Percentiles rank a stretch among this genome's conserved stretches.
Conservation (phyloP, 2,113 vertebrate genomes). For the Hippocampus mohnikei region DNA sequence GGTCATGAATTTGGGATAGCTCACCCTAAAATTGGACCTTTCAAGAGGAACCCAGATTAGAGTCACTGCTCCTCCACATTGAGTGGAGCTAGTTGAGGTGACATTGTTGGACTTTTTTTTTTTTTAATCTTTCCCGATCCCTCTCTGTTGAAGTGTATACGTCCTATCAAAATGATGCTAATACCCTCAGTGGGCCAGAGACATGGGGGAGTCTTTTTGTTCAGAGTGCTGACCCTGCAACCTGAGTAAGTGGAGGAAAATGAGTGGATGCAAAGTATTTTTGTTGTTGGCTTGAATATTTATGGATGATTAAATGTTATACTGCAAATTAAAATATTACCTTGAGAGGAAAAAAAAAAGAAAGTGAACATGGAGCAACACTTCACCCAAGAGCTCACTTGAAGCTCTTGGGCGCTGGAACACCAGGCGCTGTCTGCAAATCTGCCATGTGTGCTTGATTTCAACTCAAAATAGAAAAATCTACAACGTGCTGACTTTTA, state of each 20-base stretch:
- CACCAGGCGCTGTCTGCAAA: background rate
- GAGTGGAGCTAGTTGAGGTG: too few species aligned
- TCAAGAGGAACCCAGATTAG: too few species aligned
- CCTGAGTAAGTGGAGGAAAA: background rate
- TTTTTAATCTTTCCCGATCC: too few species aligned
- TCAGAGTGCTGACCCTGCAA: too few species aligned
- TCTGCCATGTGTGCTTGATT: background rate
- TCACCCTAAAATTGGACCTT: too few species aligned
- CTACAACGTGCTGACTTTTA: background rate
- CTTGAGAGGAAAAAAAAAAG: constrained; percentile 11
- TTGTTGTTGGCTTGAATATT: background rate
- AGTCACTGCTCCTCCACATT: too few species aligned
- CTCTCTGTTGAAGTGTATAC: too few species aligned
- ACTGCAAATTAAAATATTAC: background rate
- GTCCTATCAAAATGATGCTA: too few species aligned
- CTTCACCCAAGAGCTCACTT: background rate
- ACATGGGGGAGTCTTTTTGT: too few species aligned
- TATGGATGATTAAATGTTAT: background rate
- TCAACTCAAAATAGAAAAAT: constrained; percentile 14
- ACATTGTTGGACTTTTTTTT: too few species aligned
- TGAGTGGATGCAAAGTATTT: background rate
- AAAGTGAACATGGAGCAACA: constrained; percentile 24
- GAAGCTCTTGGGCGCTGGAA: background rate
- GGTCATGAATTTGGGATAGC: too few species aligned
- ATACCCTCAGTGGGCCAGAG: too few species aligned